Percentiles rank a stretch among this genome's conserved stretches.
Conservation (phyloP, 2,797 vertebrate species). For the Pipistrellus kuhlii region DNA sequence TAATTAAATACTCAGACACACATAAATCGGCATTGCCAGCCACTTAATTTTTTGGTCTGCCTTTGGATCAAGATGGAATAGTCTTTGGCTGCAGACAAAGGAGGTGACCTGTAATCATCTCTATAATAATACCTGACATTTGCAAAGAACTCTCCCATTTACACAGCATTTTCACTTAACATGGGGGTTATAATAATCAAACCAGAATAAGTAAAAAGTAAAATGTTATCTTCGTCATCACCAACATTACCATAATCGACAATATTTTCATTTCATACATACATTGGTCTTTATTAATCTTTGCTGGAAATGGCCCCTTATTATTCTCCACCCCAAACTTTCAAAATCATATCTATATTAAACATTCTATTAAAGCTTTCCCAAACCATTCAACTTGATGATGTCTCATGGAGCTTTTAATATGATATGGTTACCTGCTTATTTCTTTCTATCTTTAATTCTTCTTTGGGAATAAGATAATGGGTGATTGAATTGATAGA, state of each 20-base stretch:
- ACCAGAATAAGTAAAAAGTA: not conserved
- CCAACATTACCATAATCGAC: not conserved
- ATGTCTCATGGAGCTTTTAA: not conserved
- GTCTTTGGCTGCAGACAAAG: conserved; percentile 9
- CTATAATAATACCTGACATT: not conserved
- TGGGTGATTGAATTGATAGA: not conserved
- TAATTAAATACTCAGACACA: conserved; percentile 61
- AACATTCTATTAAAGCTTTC: not conserved
- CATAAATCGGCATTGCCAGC: conserved; percentile 28
- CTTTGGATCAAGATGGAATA: conserved; percentile 38
- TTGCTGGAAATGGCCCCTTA: not conserved
- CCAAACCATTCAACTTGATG: not conserved
- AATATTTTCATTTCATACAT: conserved; percentile 13
- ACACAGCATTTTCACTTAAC: not conserved
- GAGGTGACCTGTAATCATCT: not conserved
- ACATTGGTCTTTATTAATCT: not conserved
- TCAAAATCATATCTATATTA: conserved; percentile 59
- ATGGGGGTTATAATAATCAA: not conserved
- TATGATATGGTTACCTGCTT: not conserved
- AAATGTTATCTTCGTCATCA: not conserved
- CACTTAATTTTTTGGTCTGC: conserved; percentile 54
- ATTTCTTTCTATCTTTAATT: conserved; percentile 33
- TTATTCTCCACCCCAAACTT: conserved; percentile 22
- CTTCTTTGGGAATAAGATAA: conserved; percentile 25
- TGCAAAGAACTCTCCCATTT: not conserved